Conservation (phyloP, 2,797 vertebrate genomes). For the Zenarchopterus dispar region DNA sequence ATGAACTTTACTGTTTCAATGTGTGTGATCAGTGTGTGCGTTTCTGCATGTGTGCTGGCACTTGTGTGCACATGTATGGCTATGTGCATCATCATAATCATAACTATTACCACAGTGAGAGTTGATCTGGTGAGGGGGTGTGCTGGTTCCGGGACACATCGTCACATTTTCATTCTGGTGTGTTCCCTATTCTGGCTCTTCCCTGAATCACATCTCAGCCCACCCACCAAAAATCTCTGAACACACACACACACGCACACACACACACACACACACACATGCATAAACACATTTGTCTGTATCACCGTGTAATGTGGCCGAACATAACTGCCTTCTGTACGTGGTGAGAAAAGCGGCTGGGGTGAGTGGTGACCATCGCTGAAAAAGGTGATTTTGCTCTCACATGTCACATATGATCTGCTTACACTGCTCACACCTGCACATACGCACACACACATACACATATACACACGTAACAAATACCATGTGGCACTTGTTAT, state of each 20-base stretch:
- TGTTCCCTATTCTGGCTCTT: constrained; percentile 37
- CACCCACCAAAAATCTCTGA: constrained; percentile 3
- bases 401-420: constrained; percentile 12
- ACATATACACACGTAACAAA: constrained; percentile 10
- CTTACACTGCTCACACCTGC: background rate
- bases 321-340: constrained; percentile 48
- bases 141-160: constrained; percentile 59
- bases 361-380: constrained; percentile 10
- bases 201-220: constrained; percentile 58
- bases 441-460: constrained; percentile 2
- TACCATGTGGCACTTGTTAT: background rate
- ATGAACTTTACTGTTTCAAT: constrained; percentile 17
- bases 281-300: constrained; percentile 15
- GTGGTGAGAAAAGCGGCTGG: constrained; percentile 21
- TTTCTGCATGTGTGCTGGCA: background rate
- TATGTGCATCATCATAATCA: constrained; percentile 31
- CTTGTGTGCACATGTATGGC: constrained; percentile 24
- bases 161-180: constrained; percentile 56
- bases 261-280: constrained; percentile 1
- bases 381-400: constrained; percentile 15
- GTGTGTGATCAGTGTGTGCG: background rate
- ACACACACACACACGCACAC: constrained; percentile 1
- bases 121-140: constrained; percentile 78
- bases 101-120: constrained; percentile 38
- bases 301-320: constrained; percentile 20